Percentiles rank a stretch among this genome's conserved stretches.
Evolutionary conservation across 2,113 vertebrate genomes (phyloP).

Genomic region (Entomyzon cyanotis): DNA sequence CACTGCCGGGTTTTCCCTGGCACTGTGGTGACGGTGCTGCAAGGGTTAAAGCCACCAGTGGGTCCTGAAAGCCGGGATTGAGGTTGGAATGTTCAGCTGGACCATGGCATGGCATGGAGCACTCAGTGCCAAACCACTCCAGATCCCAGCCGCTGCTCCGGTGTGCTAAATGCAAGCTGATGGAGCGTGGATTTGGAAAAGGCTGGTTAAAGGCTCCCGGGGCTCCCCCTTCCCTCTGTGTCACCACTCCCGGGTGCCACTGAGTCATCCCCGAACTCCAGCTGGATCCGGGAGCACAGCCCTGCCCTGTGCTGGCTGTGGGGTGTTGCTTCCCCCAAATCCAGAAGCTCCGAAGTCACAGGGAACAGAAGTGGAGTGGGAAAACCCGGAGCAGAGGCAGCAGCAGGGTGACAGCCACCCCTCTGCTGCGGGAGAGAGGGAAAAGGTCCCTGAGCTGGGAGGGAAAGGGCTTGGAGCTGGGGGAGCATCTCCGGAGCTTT

Average conservation of each 20-base stretch:
- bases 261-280: background rate
- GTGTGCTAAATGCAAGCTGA: background rate
- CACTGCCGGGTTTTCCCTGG: accelerated
- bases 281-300: background rate
- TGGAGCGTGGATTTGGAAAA: background rate
- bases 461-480: background rate
- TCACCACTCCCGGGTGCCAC: background rate
- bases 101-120: background rate
- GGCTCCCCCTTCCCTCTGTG: background rate
- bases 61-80: background rate
- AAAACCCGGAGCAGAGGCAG: accelerated
- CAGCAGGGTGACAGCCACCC: background rate
- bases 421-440: accelerated
- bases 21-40: accelerated
- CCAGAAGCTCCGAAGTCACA: background rate
- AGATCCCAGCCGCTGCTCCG: accelerated
- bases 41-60: background rate
- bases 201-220: accelerated
- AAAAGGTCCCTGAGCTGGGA: background rate
- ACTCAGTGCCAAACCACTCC: background rate
- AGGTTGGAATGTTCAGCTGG: background rate
- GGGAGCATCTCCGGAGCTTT: accelerated
- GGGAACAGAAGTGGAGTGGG: background rate
- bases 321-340: background rate
- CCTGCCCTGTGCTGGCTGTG: background rate